Conservation (phyloP, 2,797 vertebrate species). For the Micromesistius poutassou region DNA sequence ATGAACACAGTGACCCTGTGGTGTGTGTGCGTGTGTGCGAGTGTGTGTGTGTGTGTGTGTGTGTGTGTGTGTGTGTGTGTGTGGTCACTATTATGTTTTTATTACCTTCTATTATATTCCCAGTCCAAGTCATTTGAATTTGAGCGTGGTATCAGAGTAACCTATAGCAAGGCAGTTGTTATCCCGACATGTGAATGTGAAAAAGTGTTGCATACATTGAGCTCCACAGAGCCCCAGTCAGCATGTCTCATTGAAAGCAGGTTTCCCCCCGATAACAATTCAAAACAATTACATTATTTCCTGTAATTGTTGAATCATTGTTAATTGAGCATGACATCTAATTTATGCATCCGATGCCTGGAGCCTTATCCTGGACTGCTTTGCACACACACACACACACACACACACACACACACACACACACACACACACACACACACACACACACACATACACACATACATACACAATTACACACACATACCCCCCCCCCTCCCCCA, state of each 20-base stretch:
- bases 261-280: neutral
- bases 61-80: neutral
- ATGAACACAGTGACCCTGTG: neutral
- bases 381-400: neutral
- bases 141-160: neutral
- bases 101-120: neutral
- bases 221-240: neutral
- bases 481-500: too few species aligned
- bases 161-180: neutral
- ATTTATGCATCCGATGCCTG: neutral
- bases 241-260: too few species aligned
- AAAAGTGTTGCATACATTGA: neutral
- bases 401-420: conserved; percentile 13
- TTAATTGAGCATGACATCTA: conserved; percentile 1
- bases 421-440: conserved; percentile 11
- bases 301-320: neutral
- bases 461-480: neutral
- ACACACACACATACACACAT: conserved; percentile 6
- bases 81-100: neutral
- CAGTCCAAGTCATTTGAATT: neutral
- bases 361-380: neutral
- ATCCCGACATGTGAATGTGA: neutral
- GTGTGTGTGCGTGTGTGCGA: neutral
- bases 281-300: neutral
- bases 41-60: conserved; percentile 4